Base-by-base conservation (phyloP, 2,888 invertebrate species). In the Plebejus melissa region DNA sequence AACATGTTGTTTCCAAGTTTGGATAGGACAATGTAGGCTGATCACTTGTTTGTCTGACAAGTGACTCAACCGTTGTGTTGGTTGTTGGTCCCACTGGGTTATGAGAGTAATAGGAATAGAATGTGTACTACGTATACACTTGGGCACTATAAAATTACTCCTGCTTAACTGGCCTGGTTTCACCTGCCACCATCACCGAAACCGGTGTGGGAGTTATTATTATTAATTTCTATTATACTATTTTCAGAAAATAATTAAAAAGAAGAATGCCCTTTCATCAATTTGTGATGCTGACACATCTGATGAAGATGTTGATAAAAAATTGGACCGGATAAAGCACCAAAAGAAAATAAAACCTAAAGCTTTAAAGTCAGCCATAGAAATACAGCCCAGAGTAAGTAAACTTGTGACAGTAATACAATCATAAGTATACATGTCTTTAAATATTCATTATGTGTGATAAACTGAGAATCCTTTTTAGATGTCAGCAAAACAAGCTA, bases 401-500 rank as follows among this genome's bases (percentile, higher is more conserved):
- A 50, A 46, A 38, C 13, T 75, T 46, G 7, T 50, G 11, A 50
- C 13, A 50, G 50, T 41, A 7, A 41, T 5, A 38, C 38, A 38
- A 4, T 38, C 38, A 4, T 38, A 38, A 38, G 38, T 38, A 38
- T 4, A 38, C 3, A 38, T 4, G 41, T 41, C 41, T 2, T 38
- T 38, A 38, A 38, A 38, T 38, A 38, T 38, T 38, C 5, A 5
- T 41, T 41, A 16, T 16, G 4, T 54, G 50, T 54, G 13, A 54
- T 54, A 54, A 54, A 54, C 16, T 54, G 16, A 4, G 13, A 0
- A 54, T 54, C 16, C 22, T 11, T 32, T 75, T 6, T 5, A 96
- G 95, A 95, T 95, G 88, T 95, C 96, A 16, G 95, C 95, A 16
- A 96, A 95, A 84, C 94, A 95, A 84, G 96, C 96, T 50, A 93